A percentile compares a stretch with the other conserved stretches of the same genome.
Evolutionary conservation across 2,888 invertebrate genomes (phyloP).

Genomic region (Harpalus rufipes): DNA sequence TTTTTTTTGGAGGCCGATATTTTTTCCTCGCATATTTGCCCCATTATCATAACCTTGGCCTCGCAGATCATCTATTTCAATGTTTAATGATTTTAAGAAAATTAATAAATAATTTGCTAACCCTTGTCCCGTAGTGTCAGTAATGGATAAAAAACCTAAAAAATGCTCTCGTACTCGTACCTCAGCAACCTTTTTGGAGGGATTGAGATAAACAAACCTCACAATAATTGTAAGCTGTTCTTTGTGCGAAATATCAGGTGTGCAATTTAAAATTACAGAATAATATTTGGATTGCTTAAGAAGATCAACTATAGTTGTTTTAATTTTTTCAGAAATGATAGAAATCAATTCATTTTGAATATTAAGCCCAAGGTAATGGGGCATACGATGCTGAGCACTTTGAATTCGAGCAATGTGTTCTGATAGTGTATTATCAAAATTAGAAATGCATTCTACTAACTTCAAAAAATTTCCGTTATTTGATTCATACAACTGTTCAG

Average conservation of each 20-base stretch:
- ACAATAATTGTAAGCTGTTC: slow-evolving; percentile 27
- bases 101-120: background rate
- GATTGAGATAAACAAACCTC: background rate
- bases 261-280: slow-evolving; percentile 31
- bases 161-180: background rate
- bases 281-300: slow-evolving; percentile 31
- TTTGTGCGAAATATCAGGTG: slow-evolving; percentile 15
- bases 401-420: slow-evolving; percentile 17
- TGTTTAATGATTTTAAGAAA: slow-evolving; percentile 8
- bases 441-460: slow-evolving; percentile 57
- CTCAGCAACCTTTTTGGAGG: background rate
- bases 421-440: slow-evolving; percentile 56
- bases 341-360: slow-evolving; percentile 35
- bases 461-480: slow-evolving; percentile 66
- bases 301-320: slow-evolving; percentile 10
- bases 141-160: background rate
- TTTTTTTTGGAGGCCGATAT: slow-evolving; percentile 69
- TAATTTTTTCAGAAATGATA: slow-evolving; percentile 17
- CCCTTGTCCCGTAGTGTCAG: background rate
- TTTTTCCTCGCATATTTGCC: slow-evolving; percentile 69
- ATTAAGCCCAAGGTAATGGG: background rate
- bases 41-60: slow-evolving; percentile 69
- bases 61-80: slow-evolving; percentile 66
- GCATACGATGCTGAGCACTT: slow-evolving; percentile 35
- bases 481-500: slow-evolving; percentile 41